A percentile compares a stretch with the other conserved stretches of the same genome.
These are phyloP conservation scores for Drosophila emarginata DNA, from an alignment of 2,888 invertebrate genomes.

Conservation along the genomic window DNA sequence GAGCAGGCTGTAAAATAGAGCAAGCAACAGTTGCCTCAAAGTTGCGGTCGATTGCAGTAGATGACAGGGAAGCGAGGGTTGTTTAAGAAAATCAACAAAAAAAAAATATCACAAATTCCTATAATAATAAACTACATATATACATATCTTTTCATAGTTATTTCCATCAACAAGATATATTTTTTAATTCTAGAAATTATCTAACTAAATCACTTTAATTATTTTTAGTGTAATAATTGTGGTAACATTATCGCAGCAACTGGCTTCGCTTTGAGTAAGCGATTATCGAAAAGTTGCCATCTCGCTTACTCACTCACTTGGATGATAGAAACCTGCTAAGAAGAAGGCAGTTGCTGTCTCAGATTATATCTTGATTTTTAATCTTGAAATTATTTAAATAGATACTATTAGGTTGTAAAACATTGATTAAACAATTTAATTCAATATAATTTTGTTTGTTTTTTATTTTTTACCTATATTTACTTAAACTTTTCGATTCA, in stretches of 20 bases:
- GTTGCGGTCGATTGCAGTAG: constrained; percentile 55
- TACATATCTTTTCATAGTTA: no score
- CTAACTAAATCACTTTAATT: no score
- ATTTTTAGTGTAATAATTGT: no score
- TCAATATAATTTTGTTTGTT: neutral
- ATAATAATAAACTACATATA: no score
- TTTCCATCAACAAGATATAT: no score
- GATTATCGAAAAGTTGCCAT: no score
- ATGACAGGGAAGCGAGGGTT: constrained; percentile 48
- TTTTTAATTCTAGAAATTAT: no score
- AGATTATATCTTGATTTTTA: neutral
- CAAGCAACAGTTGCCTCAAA: constrained; percentile 57
- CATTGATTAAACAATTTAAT: neutral
- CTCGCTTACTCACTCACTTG: no score
- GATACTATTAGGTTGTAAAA: neutral
- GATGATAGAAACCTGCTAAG: no score
- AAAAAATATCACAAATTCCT: neutral
- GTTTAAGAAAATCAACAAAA: neutral
- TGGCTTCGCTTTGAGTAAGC: no score
- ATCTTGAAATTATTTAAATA: neutral
- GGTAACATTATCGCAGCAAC: no score
- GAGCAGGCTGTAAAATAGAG: constrained; percentile 68
- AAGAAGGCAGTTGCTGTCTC: neutral
- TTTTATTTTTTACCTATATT: no score
- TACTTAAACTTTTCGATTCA: constrained; percentile 21